phyloP scores from a whole-genome alignment of 2,797 vertebrate genomes.

The Artibeus jamaicensis region DNA sequence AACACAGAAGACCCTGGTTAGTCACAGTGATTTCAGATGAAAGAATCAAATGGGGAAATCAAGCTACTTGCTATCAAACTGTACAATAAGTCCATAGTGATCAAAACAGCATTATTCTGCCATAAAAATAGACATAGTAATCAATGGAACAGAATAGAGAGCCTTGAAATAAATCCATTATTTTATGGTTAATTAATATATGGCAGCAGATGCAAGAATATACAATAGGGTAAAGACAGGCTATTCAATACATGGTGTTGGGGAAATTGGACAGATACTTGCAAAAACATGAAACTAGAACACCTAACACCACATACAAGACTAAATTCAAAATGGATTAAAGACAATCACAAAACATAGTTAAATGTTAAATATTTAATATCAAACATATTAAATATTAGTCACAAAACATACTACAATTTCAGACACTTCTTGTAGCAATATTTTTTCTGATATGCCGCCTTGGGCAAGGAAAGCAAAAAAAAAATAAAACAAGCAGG shows the following conservation, averaged over 20 bases:
- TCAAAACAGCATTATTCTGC: background rate
- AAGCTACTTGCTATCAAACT: too few species aligned
- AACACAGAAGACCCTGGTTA: too few species aligned
- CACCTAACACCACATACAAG: background rate
- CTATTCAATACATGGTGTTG: background rate
- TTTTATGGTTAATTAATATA: background rate
- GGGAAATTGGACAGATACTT: background rate
- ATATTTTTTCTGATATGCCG: background rate
- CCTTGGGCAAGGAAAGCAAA: background rate
- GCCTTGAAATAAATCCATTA: background rate
- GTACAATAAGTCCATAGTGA: too few species aligned
- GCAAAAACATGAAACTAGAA: background rate
- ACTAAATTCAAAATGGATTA: background rate
- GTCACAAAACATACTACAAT: background rate
- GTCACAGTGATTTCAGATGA: too few species aligned
- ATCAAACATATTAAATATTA: background rate
- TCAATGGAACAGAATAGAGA: background rate
- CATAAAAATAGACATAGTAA: background rate
- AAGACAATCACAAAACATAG: background rate
- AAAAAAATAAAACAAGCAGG: background rate
- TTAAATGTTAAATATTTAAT: background rate
- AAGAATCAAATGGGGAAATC: too few species aligned
- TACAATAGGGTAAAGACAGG: background rate
- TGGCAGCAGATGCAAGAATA: background rate
- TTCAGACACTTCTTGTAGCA: background rate